Percentiles rank a stretch among this genome's conserved stretches.
phyloP scores from a whole-genome alignment of 2,888 invertebrate species.

The Phaonia tiefii region DNA sequence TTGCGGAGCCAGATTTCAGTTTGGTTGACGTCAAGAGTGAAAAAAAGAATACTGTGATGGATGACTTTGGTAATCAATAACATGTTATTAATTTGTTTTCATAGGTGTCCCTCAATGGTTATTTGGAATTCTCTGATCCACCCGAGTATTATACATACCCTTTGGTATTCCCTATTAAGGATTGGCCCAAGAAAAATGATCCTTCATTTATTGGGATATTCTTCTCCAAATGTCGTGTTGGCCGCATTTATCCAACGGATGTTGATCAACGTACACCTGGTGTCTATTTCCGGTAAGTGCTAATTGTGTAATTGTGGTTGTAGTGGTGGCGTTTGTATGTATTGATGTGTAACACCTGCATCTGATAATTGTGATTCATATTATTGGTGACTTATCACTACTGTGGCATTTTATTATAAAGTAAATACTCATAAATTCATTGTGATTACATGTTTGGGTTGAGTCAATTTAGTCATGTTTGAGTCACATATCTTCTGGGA shows the following conservation, averaged over 20 bases:
- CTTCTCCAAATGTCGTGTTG: slow-evolving; percentile 93
- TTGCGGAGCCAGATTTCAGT: too few relatives aligned
- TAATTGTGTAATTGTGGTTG: not conserved
- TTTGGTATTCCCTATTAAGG: slow-evolving; percentile 91
- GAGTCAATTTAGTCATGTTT: too few relatives aligned
- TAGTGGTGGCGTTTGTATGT: not conserved
- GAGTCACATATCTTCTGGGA: too few relatives aligned
- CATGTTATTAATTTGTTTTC: slow-evolving; percentile 30
- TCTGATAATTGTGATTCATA: not conserved
- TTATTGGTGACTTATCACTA: not conserved
- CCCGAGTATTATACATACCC: slow-evolving; percentile 92
- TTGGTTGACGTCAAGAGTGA: too few relatives aligned
- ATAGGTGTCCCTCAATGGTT: slow-evolving; percentile 91
- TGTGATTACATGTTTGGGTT: too few relatives aligned
- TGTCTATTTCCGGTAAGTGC: slow-evolving; percentile 87
- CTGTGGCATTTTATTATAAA: not conserved
- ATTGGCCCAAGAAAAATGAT: slow-evolving; percentile 93
- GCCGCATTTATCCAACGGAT: slow-evolving; percentile 86
- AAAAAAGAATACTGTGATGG: too few relatives aligned
- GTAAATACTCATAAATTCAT: too few relatives aligned
- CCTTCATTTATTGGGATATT: slow-evolving; percentile 97
- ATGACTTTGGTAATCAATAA: not conserved
- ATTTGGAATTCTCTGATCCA: slow-evolving; percentile 94
- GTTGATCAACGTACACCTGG: slow-evolving; percentile 89
- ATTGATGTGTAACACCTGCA: not conserved